A percentile compares a stretch with the other conserved stretches of the same genome.
phyloP scores from a whole-genome alignment of 37 sponge, comb jelly and placozoan genomes.

The Cliona cf. orientalis region DNA sequence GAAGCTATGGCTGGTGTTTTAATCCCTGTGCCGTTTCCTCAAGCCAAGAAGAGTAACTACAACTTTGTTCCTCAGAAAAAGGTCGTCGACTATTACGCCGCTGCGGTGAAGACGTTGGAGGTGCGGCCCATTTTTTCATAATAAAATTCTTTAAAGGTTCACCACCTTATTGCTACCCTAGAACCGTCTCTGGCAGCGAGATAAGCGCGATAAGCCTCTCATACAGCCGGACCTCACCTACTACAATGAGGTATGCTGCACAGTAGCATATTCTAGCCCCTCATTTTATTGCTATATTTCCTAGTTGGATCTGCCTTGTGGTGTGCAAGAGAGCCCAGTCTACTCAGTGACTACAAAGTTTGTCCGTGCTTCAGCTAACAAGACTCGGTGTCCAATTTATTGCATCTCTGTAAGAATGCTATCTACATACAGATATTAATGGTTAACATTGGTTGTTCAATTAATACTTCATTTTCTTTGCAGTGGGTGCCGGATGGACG shows the following conservation, averaged over 20 bases:
- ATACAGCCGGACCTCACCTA: slow-evolving; percentile 85
- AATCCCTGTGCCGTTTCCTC: too few species aligned
- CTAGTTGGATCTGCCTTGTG: slow-evolving; percentile 72
- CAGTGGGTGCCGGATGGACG: slow-evolving; percentile 98
- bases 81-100: slow-evolving; percentile 87
- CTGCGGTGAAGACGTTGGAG: slow-evolving; percentile 79
- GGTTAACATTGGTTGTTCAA: background rate
- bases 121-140: slow-evolving; percentile 37
- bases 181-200: slow-evolving; percentile 90
- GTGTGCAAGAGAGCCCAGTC: slow-evolving; percentile 67
- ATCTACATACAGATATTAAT: background rate
- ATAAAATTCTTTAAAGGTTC: slow-evolving; percentile 3
- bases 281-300: background rate
- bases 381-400: slow-evolving; percentile 93
- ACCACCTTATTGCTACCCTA: background rate
- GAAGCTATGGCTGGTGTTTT: too few species aligned
- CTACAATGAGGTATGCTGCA: slow-evolving; percentile 43
- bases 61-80: too few species aligned
- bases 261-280: background rate
- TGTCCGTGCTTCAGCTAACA: slow-evolving; percentile 85
- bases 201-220: slow-evolving; percentile 59
- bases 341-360: slow-evolving; percentile 93
- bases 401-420: slow-evolving; percentile 78
- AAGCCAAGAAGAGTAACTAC: too few species aligned
- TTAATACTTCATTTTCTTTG: background rate